Conservation (phyloP, 2,113 vertebrate species). For the Microtus pennsylvanicus region DNA sequence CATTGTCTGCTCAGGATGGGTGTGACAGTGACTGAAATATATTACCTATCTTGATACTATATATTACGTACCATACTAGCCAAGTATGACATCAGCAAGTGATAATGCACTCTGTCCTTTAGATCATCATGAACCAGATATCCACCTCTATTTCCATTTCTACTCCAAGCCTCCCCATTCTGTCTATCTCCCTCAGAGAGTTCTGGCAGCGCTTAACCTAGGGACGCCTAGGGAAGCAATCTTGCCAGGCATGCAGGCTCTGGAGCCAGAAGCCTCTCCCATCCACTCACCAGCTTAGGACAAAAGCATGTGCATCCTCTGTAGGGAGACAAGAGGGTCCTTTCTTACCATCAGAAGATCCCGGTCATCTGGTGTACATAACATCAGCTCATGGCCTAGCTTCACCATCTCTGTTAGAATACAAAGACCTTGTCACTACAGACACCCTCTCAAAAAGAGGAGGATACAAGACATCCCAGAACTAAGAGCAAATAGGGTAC, state of each 20-base stretch:
- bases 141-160: neutral
- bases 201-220: neutral
- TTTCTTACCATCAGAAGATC: slow-evolving; percentile 89
- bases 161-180: neutral
- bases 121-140: neutral
- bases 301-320: neutral
- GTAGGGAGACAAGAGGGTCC: neutral
- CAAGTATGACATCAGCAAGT: neutral
- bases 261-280: neutral
- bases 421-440: slow-evolving; percentile 7
- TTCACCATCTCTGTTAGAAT: slow-evolving; percentile 86
- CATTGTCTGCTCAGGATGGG: neutral
- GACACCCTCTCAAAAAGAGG: neutral
- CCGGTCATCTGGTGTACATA: slow-evolving; percentile 87
- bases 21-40: neutral
- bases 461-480: too few species aligned
- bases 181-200: neutral
- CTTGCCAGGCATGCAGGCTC: neutral
- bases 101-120: neutral
- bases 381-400: slow-evolving; percentile 89
- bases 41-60: neutral
- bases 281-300: neutral
- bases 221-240: neutral
- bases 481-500: neutral
- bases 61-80: neutral